phyloP scores from a whole-genome alignment of 1,140 invertebrate genomes.

The Platyscapa corneri region DNA sequence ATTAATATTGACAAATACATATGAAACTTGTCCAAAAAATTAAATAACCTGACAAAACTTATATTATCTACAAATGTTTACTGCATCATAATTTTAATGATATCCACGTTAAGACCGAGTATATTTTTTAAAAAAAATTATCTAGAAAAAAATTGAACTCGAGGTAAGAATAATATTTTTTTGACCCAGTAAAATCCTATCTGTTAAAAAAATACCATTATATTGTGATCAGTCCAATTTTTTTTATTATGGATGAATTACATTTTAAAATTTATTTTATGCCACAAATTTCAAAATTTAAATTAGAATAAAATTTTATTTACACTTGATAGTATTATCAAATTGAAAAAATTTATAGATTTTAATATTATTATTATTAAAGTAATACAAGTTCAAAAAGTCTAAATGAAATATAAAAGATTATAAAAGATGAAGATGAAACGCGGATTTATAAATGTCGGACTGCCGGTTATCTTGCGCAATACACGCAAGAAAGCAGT shows the following conservation, averaged over 20 bases:
- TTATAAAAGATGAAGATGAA: neutral
- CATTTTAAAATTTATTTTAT: no score
- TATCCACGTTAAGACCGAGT: no score
- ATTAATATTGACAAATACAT: neutral
- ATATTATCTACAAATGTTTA: no score
- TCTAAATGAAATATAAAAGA: neutral
- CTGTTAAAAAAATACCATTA: neutral
- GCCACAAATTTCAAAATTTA: no score
- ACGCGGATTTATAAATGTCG: neutral
- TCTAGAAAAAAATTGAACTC: no score
- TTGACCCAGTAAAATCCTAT: neutral
- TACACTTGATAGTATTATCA: neutral
- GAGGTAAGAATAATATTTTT: no score
- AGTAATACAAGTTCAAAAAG: neutral
- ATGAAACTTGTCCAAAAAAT: neutral
- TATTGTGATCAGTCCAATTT: neutral
- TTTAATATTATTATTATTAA: neutral
- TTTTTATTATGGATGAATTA: no score
- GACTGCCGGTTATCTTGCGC: neutral
- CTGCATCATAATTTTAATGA: no score
- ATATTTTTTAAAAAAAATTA: no score
- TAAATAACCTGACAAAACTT: neutral
- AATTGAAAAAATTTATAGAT: neutral
- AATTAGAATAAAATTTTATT: neutral
- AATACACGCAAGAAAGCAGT: neutral